These are phyloP conservation scores for Dermatemys mawii DNA, from an alignment of 2,113 vertebrate genomes.

Conservation along the genomic window DNA sequence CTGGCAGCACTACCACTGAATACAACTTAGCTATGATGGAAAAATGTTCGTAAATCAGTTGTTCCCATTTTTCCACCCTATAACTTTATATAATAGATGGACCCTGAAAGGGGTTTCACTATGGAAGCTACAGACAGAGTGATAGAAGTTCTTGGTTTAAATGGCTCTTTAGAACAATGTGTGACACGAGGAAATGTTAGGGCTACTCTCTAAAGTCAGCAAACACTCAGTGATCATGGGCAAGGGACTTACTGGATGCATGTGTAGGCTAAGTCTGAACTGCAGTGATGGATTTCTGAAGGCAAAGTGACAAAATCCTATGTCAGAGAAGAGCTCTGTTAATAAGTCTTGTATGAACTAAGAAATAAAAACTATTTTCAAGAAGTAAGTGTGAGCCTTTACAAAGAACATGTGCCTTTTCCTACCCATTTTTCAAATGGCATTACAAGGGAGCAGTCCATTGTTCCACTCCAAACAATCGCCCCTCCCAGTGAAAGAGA, in stretches of 20 bases:
- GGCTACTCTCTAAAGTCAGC: background rate
- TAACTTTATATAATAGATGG: background rate
- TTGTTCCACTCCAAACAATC: background rate
- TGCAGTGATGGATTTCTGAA: background rate
- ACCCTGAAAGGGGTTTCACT: background rate
- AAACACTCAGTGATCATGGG: background rate
- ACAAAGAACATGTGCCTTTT: background rate
- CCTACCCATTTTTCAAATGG: background rate
- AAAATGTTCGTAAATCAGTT: background rate
- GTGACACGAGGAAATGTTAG: rapidly evolving
- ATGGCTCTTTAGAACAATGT: background rate
- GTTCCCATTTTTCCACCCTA: background rate
- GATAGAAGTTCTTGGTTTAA: rapidly evolving
- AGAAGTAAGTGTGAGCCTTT: background rate
- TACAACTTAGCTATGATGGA: background rate
- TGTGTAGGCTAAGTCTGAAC: background rate
- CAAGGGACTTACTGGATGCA: background rate
- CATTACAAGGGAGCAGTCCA: background rate
- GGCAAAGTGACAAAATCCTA: constrained; percentile 1
- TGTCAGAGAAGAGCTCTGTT: constrained; percentile 6
- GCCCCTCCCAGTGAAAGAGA: rapidly evolving
- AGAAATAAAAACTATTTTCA: background rate
- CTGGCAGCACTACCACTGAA: background rate
- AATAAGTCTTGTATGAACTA: background rate
- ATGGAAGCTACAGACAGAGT: background rate